Percentiles rank a stretch among this genome's conserved stretches.
Evolutionary conservation across 2,888 invertebrate species (phyloP).

Genomic region (Synergus japonicus): DNA sequence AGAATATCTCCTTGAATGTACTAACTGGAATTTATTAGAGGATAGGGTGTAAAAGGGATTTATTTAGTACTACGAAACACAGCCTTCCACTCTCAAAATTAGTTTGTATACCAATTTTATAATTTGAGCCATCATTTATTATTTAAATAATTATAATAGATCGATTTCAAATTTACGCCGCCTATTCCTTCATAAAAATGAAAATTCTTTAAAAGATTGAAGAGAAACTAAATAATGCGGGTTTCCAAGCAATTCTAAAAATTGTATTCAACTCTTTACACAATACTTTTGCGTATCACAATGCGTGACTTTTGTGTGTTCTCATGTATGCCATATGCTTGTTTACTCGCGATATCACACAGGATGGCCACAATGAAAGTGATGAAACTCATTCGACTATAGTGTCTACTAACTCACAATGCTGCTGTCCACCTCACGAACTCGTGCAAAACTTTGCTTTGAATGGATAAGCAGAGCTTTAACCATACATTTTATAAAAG

Average conservation of each 20-base stretch:
- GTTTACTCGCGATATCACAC: slow-evolving; percentile 30
- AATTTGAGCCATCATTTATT: not conserved
- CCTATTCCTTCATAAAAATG: not conserved
- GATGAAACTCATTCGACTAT: slow-evolving; percentile 36
- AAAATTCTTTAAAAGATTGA: not conserved
- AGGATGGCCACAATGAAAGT: slow-evolving; percentile 12
- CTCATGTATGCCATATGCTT: slow-evolving; percentile 6
- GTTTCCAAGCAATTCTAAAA: not conserved
- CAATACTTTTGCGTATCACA: not conserved
- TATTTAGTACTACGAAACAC: not conserved
- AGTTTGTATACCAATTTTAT: not conserved
- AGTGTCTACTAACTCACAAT: not conserved
- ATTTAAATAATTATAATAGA: not conserved
- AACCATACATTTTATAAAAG: not conserved
- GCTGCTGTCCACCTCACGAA: slow-evolving; percentile 2
- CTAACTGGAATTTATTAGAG: not conserved
- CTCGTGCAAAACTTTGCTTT: not conserved
- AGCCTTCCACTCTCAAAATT: not conserved
- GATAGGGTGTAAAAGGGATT: slow-evolving; percentile 18
- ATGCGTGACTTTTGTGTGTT: not conserved
- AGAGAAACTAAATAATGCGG: not conserved
- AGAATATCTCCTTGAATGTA: not conserved
- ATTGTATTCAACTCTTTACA: not conserved
- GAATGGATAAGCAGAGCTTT: not conserved
- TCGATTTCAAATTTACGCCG: not conserved